Percentiles rank a stretch among this genome's conserved stretches.
phyloP scores from a whole-genome alignment of 53 echinoderm and acorn worm species.

The Apostichopus leukothele region DNA sequence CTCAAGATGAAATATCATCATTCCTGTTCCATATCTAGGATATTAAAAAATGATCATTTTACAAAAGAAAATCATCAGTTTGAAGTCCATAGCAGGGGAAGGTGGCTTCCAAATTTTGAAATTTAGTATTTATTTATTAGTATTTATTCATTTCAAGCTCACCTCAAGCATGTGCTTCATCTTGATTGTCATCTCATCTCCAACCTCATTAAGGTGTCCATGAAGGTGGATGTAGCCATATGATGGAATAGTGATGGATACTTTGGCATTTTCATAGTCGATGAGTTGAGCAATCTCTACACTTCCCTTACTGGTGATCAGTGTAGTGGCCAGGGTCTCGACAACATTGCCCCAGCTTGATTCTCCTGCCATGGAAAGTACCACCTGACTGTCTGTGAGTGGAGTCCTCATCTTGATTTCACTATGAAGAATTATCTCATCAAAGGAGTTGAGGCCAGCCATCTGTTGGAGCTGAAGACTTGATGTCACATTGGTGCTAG shows the following conservation, averaged over 20 bases:
- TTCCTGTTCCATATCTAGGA: too few species aligned
- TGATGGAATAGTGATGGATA: constrained; percentile 54
- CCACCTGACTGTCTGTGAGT: constrained; percentile 41
- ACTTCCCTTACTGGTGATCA: constrained; percentile 49
- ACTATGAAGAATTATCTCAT: constrained; percentile 45
- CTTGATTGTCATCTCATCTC: constrained; percentile 54
- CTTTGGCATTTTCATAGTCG: constrained; percentile 55
- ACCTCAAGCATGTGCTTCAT: constrained; percentile 60
- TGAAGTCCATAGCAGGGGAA: too few species aligned
- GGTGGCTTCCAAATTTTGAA: too few species aligned
- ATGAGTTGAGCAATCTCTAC: constrained; percentile 46
- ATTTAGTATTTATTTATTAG: too few species aligned
- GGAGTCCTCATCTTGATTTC: constrained; percentile 65
- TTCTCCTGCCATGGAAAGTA: constrained; percentile 9
- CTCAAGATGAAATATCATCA: too few species aligned
- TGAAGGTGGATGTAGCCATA: constrained; percentile 51
- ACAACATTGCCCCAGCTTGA: constrained; percentile 34
- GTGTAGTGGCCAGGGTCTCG: constrained; percentile 42
- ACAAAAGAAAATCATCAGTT: too few species aligned
- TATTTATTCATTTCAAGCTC: neutral
- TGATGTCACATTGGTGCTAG: constrained; percentile 4
- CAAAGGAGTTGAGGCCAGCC: constrained; percentile 39
- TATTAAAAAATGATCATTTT: too few species aligned
- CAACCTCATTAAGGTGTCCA: constrained; percentile 60
- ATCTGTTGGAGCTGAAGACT: constrained; percentile 22